phyloP scores from a whole-genome alignment of 2,797 vertebrate genomes.

The Spinibarbus caldwelli region DNA sequence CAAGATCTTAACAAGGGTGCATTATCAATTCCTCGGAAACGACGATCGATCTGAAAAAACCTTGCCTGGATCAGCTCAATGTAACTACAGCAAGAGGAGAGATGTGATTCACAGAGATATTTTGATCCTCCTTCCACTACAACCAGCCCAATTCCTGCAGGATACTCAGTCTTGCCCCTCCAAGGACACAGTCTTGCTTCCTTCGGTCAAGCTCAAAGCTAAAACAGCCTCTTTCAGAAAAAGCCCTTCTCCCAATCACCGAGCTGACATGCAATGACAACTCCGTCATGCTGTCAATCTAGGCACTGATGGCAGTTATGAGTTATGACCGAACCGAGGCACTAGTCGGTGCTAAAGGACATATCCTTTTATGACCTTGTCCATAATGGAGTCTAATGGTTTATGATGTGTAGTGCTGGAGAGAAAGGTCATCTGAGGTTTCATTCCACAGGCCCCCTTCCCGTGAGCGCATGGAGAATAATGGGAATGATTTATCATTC shows the following conservation, averaged over 20 bases:
- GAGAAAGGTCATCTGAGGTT: conserved; percentile 63
- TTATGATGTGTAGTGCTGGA: conserved; percentile 52
- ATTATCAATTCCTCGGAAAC: conserved; percentile 76
- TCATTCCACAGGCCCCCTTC: not conserved
- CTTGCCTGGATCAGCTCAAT: conserved; percentile 65
- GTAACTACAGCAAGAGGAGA: not conserved
- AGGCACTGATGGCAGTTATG: conserved; percentile 43
- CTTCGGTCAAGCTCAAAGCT: conserved; percentile 50
- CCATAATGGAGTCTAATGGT: conserved; percentile 67
- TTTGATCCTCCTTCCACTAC: conserved; percentile 62
- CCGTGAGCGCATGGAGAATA: conserved; percentile 5
- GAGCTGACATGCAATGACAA: conserved; percentile 62
- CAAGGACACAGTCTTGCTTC: conserved; percentile 57
- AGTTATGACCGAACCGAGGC: conserved; percentile 59
- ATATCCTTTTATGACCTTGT: conserved; percentile 74
- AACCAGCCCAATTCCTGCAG: conserved; percentile 5
- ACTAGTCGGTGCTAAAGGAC: conserved; percentile 67
- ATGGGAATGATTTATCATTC: conserved; percentile 41
- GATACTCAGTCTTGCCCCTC: conserved; percentile 49
- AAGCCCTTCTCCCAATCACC: conserved; percentile 63
- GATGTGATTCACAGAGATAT: not conserved
- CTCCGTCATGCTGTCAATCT: conserved; percentile 73
- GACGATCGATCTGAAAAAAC: conserved; percentile 72
- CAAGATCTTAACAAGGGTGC: conserved; percentile 67
- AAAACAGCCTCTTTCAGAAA: conserved; percentile 55